These are phyloP conservation scores for Aythya baeri DNA, from an alignment of 2,113 vertebrate species.

Conservation along the genomic window DNA sequence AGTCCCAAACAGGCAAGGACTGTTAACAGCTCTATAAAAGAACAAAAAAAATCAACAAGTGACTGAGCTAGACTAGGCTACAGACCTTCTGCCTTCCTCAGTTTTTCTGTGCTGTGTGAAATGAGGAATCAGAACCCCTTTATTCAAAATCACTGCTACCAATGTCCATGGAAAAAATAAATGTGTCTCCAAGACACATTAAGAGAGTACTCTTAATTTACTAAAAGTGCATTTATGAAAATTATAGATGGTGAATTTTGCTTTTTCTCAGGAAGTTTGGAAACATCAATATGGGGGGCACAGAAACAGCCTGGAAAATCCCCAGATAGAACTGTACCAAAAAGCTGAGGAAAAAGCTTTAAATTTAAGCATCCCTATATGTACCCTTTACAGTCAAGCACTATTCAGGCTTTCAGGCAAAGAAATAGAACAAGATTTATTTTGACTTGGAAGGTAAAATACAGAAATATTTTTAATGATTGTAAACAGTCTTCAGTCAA, in stretches of 20 bases:
- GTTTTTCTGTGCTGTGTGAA: not conserved
- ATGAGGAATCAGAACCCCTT: not conserved
- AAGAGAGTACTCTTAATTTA: not conserved
- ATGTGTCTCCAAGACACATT: not conserved
- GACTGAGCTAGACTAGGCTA: not conserved
- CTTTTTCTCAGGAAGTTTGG: not conserved
- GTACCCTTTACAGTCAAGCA: not conserved
- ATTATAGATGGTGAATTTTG: not conserved
- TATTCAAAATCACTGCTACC: not conserved
- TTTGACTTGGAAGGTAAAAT: not conserved
- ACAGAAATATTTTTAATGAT: not conserved
- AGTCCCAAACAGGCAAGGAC: not conserved
- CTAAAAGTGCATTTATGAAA: not conserved
- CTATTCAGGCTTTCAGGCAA: not conserved
- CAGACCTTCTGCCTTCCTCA: not conserved
- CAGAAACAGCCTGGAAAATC: not conserved
- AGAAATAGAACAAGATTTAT: not conserved
- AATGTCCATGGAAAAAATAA: not conserved
- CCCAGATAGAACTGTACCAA: not conserved
- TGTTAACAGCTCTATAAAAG: not conserved
- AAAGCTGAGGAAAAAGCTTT: not conserved
- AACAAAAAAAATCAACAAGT: not conserved
- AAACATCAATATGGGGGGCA: not conserved
- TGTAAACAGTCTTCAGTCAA: not conserved
- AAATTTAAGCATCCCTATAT: not conserved